Conservation (phyloP, 2,888 invertebrate species). For the Anorthoa munda region DNA sequence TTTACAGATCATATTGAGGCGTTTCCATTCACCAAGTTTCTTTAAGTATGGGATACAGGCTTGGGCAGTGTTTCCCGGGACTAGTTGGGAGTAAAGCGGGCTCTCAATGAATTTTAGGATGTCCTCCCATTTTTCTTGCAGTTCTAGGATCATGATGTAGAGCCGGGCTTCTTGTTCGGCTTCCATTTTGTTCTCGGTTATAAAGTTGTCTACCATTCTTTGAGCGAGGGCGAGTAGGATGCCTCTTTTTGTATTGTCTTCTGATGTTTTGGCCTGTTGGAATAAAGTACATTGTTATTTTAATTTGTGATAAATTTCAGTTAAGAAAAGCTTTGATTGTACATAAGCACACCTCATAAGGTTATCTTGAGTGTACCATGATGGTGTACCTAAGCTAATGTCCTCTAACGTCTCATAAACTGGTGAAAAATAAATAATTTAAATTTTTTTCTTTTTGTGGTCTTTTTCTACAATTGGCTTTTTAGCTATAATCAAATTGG, state of each 20-base stretch:
- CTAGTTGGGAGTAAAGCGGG: constrained; percentile 93
- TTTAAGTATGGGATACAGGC: constrained; percentile 94
- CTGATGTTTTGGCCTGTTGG: constrained; percentile 83
- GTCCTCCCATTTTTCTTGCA: constrained; percentile 95
- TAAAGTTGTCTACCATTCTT: constrained; percentile 97
- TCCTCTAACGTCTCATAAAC: no score
- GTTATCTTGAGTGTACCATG: no score
- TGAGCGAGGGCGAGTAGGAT: constrained; percentile 97
- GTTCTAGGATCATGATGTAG: constrained; percentile 95
- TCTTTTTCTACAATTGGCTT: no score
- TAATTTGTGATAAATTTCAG: background rate
- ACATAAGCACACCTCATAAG: no score
- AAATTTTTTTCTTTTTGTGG: no score
- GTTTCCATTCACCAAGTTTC: constrained; percentile 94
- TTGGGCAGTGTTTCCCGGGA: constrained; percentile 93
- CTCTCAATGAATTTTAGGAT: constrained; percentile 95
- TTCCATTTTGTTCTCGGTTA: constrained; percentile 96
- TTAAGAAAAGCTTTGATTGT: no score
- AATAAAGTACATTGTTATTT: constrained; percentile 7
- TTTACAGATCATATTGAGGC: constrained; percentile 94
- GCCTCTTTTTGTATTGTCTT: constrained; percentile 91
- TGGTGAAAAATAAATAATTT: no score
- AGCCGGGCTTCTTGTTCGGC: constrained; percentile 98
- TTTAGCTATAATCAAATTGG: no score
- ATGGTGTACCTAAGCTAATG: no score